These are phyloP conservation scores for Linepithema humile DNA, from an alignment of 1,140 invertebrate genomes.

Conservation along the genomic window DNA sequence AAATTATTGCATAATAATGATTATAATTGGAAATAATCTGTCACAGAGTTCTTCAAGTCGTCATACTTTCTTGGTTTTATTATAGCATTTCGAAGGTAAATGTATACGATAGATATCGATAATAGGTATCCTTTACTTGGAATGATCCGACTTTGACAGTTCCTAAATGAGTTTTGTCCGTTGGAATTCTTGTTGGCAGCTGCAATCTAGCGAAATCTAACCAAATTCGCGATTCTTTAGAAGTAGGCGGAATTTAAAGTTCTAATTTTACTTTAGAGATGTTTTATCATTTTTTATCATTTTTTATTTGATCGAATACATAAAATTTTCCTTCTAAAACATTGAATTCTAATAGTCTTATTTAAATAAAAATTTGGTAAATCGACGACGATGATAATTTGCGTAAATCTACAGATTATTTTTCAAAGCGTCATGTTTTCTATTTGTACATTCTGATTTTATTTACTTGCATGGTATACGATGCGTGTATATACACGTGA, in stretches of 20 bases:
- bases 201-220: conserved; percentile 17
- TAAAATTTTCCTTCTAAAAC: too few relatives aligned
- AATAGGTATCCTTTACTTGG: not conserved
- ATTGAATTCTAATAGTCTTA: too few relatives aligned
- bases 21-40: not conserved
- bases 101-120: conserved; percentile 9
- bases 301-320: not conserved
- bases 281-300: too few relatives aligned
- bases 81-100: not conserved
- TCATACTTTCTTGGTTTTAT: not conserved
- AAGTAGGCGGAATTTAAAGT: conserved; percentile 24
- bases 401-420: not conserved
- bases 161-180: conserved; percentile 40
- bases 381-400: not conserved
- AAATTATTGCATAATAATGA: too few relatives aligned
- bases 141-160: conserved; percentile 45
- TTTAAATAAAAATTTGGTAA: too few relatives aligned
- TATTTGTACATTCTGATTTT: too few relatives aligned
- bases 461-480: not conserved
- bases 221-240: conserved; percentile 11
- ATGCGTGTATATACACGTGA: not conserved
- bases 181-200: conserved; percentile 26
- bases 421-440: not conserved
- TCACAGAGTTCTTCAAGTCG: not conserved
- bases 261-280: conserved; percentile 5